Evolutionary conservation across 2,113 vertebrate species (phyloP).

Genomic region (Onychostruthus taczanowskii): DNA sequence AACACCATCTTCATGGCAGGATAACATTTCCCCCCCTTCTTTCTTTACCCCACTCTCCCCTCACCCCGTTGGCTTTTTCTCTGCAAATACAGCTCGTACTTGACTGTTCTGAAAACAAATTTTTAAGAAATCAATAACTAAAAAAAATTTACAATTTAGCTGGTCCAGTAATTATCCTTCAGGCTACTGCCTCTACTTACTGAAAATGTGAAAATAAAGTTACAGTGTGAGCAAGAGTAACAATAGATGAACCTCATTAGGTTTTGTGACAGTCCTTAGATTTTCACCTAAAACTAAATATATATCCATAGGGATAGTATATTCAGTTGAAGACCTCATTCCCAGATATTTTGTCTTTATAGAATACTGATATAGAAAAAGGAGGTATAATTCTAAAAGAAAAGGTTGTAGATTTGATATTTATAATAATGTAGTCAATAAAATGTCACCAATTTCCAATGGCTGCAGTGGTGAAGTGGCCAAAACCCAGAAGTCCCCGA

Average conservation of each 20-base stretch:
- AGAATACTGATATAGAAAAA: not conserved
- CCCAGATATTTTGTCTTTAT: not conserved
- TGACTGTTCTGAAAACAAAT: not conserved
- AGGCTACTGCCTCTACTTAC: not conserved
- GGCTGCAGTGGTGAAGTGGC: not conserved
- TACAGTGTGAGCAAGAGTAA: not conserved
- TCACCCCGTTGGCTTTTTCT: not conserved
- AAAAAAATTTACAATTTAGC: not conserved
- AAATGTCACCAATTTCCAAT: not conserved
- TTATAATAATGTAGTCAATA: not conserved
- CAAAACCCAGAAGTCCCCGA: not conserved
- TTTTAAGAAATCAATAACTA: not conserved
- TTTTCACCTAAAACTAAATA: not conserved
- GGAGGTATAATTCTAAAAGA: not conserved
- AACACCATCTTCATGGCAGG: conserved; percentile 39
- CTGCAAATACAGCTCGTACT: not conserved
- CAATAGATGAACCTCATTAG: not conserved
- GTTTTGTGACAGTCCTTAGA: not conserved
- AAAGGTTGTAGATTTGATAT: not conserved
- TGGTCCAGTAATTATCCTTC: conserved; percentile 8
- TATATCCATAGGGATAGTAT: not conserved
- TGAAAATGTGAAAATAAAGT: conserved; percentile 26
- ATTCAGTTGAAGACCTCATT: not conserved
- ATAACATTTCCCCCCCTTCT: not conserved
- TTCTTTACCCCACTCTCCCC: not conserved